Evolutionary conservation across 2,888 invertebrate genomes (phyloP).

Genomic region (Heliconius ethilla): DNA sequence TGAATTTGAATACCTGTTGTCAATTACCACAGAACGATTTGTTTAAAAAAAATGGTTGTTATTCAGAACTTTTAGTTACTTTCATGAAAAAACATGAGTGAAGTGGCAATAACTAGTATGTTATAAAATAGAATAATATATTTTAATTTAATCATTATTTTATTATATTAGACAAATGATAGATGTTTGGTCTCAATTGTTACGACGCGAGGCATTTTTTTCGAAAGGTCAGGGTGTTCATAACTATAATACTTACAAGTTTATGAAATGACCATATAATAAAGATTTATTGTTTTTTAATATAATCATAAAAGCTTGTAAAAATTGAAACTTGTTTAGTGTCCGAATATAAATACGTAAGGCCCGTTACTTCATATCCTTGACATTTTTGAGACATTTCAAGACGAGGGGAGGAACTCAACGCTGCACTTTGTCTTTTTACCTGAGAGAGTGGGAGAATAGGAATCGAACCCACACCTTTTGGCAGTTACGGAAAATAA

Average conservation of each 20-base stretch:
- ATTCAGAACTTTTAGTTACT: too few relatives aligned
- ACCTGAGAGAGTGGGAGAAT: background rate
- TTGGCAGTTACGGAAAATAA: background rate
- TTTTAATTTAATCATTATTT: constrained; percentile 9
- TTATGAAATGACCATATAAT: background rate
- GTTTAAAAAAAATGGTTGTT: too few relatives aligned
- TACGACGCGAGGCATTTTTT: constrained; percentile 11
- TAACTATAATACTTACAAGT: background rate
- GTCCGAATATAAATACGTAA: too few relatives aligned
- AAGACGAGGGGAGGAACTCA: background rate
- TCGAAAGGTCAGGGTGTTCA: constrained; percentile 32
- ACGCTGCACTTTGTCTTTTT: background rate
- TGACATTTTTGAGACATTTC: background rate
- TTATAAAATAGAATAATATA: background rate
- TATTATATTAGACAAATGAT: constrained; percentile 10
- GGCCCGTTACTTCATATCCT: too few relatives aligned
- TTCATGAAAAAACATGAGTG: too few relatives aligned
- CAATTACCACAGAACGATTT: too few relatives aligned
- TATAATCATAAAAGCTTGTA: background rate
- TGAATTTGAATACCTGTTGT: too few relatives aligned
- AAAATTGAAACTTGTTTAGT: too few relatives aligned
- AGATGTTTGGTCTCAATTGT: constrained; percentile 15
- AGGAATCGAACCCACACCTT: background rate
- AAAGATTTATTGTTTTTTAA: constrained; percentile 3
- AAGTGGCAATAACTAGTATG: too few relatives aligned